Evolutionary conservation across 1,140 invertebrate genomes (phyloP), one percentile per base, ranked within the genome.

Genomic region (Rhagoletis pomonella): DNA sequence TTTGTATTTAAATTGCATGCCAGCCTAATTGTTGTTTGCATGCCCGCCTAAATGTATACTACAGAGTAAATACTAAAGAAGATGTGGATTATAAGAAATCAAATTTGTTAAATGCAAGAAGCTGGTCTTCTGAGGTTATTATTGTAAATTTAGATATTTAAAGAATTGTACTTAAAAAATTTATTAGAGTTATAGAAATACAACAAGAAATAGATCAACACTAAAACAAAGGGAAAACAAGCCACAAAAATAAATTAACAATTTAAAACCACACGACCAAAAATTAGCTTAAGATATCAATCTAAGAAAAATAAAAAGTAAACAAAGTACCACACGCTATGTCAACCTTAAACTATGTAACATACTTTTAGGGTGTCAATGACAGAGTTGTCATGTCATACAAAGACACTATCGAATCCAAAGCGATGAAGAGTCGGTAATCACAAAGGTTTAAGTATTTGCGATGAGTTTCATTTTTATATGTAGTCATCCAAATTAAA

Each of bases 91-190:
- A 29, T 65, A 19, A 55, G 50, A 55, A 55, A 55, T 55, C 9
- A 29, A 44, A 47, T 10, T 10, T 42, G 69, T 73, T 73, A 44
- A 39, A 6, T n/a, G 47, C 14, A 73, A 47, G 73, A 81, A 81
- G 73, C 73, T 81, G 73, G 73, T 19, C 73, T 81, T 81, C 73
- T 81, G 47, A 42, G 7, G 73, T 55, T 50, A 17, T 73, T 44
- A 14, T 73, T 47, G 42, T 73, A 73, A 55, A 19, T 9, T 3
- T 81, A 19, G 19, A 10, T 2, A 81, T 55, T 10, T 29, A 29
- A 55, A 73, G 55, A 55, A 58, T 12, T 67, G 55, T 14, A n/a
- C 0, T 12, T 0, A 81, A 58, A 81, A 58, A 55, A 81, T 1
- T 6, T 12, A 1, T 47, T 14, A 73, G 44, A 73, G 42, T 14